phyloP scores from a whole-genome alignment of 2,888 invertebrate species.

The Griposia aprilina region DNA sequence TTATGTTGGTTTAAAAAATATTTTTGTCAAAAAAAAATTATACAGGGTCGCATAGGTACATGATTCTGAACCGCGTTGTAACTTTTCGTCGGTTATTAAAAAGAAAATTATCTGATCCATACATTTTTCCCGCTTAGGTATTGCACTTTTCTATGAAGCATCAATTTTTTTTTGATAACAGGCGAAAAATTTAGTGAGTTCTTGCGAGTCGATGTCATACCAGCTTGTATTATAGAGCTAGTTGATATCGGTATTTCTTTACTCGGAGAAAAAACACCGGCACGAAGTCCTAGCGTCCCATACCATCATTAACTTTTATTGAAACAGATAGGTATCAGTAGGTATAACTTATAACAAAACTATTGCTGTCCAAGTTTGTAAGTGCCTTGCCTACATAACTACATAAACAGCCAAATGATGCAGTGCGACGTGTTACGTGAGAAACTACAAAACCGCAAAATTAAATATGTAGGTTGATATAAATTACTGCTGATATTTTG shows the following conservation, averaged over 20 bases:
- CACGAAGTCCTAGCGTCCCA: neutral
- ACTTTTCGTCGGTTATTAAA: neutral
- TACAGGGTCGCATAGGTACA: neutral
- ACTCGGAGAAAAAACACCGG: neutral
- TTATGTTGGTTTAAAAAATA: neutral
- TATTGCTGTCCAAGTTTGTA: too few species aligned
- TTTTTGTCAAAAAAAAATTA: neutral
- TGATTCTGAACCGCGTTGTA: neutral
- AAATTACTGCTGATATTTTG: neutral
- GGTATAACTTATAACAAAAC: too few species aligned
- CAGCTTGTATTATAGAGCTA: neutral
- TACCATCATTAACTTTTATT: neutral
- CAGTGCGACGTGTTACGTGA: constrained; percentile 18
- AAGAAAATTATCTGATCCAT: neutral
- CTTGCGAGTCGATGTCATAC: too few species aligned
- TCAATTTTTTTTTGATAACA: neutral
- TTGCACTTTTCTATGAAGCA: neutral
- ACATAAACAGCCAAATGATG: constrained; percentile 5
- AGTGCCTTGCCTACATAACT: neutral
- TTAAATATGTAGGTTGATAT: neutral
- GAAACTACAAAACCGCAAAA: neutral
- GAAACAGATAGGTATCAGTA: neutral
- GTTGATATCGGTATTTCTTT: neutral
- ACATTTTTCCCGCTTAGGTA: neutral
- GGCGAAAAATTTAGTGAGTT: too few species aligned